Percentiles rank a stretch among this genome's conserved stretches.
Conservation (phyloP, 1,140 invertebrate species). For the Campodea augens region DNA sequence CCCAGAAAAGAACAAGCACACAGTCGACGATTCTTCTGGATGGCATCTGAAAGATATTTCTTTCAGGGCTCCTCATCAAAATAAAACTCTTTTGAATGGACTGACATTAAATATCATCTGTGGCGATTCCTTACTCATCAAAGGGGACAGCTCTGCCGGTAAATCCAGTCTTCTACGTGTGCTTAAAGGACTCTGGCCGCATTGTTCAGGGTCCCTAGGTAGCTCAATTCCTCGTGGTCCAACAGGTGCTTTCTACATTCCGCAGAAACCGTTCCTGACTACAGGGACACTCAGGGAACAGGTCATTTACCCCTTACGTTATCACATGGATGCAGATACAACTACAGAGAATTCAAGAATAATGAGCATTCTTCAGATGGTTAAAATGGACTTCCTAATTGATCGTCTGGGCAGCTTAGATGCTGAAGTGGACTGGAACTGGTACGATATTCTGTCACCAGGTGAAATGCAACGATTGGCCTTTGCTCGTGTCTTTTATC, state of each 20-base stretch:
- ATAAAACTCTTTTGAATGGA: no score
- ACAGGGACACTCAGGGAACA: conserved; percentile 34
- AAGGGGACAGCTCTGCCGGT: conserved; percentile 36
- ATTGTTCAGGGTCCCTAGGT: conserved; percentile 22
- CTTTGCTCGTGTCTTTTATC: conserved; percentile 38
- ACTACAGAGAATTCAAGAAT: no score
- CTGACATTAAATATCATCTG: no score
- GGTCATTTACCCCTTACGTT: conserved; percentile 11
- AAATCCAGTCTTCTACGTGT: conserved; percentile 38
- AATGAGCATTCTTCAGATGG: background rate
- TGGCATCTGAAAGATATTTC: no score
- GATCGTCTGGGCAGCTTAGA: conserved; percentile 26
- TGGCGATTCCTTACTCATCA: conserved; percentile 35
- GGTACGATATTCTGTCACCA: conserved; percentile 39
- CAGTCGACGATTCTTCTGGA: no score
- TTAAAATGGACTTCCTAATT: background rate
- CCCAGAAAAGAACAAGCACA: no score
- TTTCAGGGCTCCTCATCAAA: no score
- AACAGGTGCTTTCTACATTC: conserved; percentile 29
- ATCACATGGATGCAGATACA: background rate
- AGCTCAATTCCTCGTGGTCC: conserved; percentile 18
- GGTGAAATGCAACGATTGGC: conserved; percentile 40
- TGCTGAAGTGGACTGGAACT: conserved; percentile 28
- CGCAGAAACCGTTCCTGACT: conserved; percentile 39
- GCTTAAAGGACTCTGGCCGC: conserved; percentile 34